phyloP scores from a whole-genome alignment of 2,113 vertebrate species.

The Chaetura pelagica region DNA sequence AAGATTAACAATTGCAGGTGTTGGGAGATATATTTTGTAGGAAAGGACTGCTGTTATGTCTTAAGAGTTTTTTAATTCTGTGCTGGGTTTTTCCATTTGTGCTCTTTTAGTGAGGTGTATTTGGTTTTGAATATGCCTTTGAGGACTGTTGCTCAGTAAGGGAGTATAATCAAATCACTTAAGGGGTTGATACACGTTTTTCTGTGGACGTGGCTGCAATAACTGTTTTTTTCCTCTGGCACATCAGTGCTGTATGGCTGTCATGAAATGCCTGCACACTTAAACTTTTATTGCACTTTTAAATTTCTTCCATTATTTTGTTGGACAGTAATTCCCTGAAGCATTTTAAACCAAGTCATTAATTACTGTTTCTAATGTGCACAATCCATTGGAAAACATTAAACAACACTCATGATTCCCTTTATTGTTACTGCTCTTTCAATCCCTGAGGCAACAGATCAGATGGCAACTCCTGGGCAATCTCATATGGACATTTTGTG shows the following conservation, averaged over 20 bases:
- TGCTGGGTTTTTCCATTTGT: constrained; percentile 24
- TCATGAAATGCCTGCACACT: constrained; percentile 57
- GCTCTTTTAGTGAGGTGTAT: constrained; percentile 45
- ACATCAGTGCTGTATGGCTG: constrained; percentile 54
- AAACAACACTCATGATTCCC: constrained; percentile 50
- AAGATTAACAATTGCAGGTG: background rate
- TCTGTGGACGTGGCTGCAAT: constrained; percentile 56
- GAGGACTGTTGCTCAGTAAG: constrained; percentile 23
- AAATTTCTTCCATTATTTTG: constrained; percentile 74
- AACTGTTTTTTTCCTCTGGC: constrained; percentile 42
- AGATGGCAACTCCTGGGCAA: constrained; percentile 31
- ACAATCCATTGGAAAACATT: constrained; percentile 66
- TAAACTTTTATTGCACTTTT: constrained; percentile 73
- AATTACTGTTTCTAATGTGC: constrained; percentile 70
- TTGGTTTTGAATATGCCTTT: constrained; percentile 46
- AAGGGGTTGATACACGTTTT: constrained; percentile 60
- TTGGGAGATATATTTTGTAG: constrained; percentile 2
- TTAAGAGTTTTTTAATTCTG: background rate
- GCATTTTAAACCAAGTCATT: constrained; percentile 75
- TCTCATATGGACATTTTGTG: constrained; percentile 1
- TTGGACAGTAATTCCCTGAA: constrained; percentile 71
- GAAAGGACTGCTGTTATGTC: background rate
- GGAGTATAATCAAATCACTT: constrained; percentile 63
- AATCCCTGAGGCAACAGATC: constrained; percentile 30
- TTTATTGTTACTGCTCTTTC: constrained; percentile 56